These are phyloP conservation scores for Eudemis profundana DNA, from an alignment of 2,888 invertebrate species.

Conservation along the genomic window DNA sequence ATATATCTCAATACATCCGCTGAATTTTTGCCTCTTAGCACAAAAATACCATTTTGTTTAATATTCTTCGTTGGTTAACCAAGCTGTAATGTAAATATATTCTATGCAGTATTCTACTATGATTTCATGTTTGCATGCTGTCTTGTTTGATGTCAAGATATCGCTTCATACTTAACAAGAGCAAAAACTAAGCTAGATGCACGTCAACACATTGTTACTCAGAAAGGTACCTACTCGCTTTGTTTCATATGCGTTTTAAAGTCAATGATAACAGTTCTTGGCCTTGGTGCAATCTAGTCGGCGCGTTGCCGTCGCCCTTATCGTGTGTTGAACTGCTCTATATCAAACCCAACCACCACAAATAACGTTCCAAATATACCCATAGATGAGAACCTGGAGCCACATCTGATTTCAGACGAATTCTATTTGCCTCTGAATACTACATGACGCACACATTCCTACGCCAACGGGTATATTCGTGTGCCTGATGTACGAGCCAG, in stretches of 20 bases:
- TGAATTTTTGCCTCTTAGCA: neutral
- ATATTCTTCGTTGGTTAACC: slow-evolving; percentile 3
- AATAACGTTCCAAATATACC: slow-evolving; percentile 51
- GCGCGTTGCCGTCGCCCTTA: slow-evolving; percentile 74
- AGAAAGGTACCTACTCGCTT: slow-evolving; percentile 37
- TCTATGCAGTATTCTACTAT: slow-evolving; percentile 3
- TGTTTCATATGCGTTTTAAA: slow-evolving; percentile 50
- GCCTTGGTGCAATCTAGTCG: slow-evolving; percentile 72
- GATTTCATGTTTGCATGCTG: slow-evolving; percentile 14
- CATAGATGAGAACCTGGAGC: slow-evolving; percentile 26
- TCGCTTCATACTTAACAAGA: slow-evolving; percentile 15
- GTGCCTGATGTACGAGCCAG: slow-evolving; percentile 68
- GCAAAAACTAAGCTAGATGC: slow-evolving; percentile 13
- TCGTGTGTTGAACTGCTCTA: slow-evolving; percentile 82
- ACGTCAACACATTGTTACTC: slow-evolving; percentile 20
- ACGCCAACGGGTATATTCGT: slow-evolving; percentile 56
- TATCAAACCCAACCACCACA: slow-evolving; percentile 59
- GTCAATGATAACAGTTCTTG: slow-evolving; percentile 64
- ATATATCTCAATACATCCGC: slow-evolving; percentile 2
- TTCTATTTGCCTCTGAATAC: slow-evolving; percentile 69
- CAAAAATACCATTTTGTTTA: neutral
- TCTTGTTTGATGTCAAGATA: slow-evolving; percentile 25
- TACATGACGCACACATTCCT: slow-evolving; percentile 72
- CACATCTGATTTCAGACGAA: slow-evolving; percentile 59
- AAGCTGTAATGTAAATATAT: slow-evolving; percentile 12